Evolutionary conservation across 2,797 vertebrate genomes (phyloP).

Genomic region (Lerista edwardsae): DNA sequence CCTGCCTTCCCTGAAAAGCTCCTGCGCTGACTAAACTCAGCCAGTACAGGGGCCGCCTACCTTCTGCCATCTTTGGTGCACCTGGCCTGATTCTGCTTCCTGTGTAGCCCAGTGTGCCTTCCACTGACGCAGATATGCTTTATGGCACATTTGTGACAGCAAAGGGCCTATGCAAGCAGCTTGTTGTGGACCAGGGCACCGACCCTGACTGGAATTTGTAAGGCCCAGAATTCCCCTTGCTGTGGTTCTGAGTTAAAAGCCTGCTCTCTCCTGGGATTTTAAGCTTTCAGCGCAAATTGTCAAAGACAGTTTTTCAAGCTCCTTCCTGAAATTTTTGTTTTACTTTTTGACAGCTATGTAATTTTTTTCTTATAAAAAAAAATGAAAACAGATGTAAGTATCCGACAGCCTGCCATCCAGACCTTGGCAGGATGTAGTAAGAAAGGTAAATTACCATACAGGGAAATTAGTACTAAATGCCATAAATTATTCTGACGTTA

Average conservation of each 20-base stretch:
- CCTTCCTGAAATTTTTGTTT: background rate
- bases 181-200: too few species aligned
- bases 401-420: background rate
- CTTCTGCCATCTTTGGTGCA: too few species aligned
- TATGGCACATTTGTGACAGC: too few species aligned
- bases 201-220: background rate
- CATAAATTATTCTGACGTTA: background rate
- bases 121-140: too few species aligned
- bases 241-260: background rate
- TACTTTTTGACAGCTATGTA: background rate
- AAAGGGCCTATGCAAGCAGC: too few species aligned
- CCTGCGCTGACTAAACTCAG: too few species aligned
- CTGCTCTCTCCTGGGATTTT: background rate
- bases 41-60: too few species aligned
- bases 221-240: too few species aligned
- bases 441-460: background rate
- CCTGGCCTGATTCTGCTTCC: too few species aligned
- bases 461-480: background rate
- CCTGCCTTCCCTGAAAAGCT: too few species aligned
- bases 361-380: background rate
- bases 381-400: slow-evolving; percentile 5
- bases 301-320: background rate
- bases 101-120: too few species aligned
- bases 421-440: background rate
- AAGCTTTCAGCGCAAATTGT: too few species aligned